Conservation (phyloP, 1,140 invertebrate species). For the Ganaspis sp. region DNA sequence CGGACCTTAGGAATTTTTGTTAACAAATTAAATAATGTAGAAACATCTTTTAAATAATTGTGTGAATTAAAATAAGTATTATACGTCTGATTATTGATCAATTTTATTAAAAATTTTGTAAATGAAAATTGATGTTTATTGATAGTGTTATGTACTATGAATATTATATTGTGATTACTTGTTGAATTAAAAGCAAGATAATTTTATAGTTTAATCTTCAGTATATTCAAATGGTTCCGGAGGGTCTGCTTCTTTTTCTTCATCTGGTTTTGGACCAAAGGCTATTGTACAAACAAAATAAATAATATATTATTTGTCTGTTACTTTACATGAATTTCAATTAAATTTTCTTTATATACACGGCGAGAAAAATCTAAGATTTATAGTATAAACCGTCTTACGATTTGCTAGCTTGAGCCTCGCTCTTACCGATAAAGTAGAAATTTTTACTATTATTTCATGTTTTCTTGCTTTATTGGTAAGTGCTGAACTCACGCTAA, state of each 20-base stretch:
- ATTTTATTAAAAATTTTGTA: constrained; percentile 15
- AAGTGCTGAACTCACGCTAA: too few species aligned
- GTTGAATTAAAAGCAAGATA: background rate
- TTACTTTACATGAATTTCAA: background rate
- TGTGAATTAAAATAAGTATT: background rate
- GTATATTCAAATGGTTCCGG: constrained; percentile 98
- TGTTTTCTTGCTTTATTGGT: too few species aligned
- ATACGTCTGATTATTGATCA: background rate
- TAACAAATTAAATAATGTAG: too few species aligned
- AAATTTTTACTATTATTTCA: too few species aligned
- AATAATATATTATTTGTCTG: background rate
- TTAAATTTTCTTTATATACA: background rate
- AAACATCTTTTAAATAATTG: background rate
- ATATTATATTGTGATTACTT: background rate
- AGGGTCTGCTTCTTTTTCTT: constrained; percentile 97
- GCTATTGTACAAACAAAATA: constrained; percentile 78
- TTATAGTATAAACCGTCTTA: too few species aligned
- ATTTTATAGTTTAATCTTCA: constrained; percentile 82
- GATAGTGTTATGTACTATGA: background rate
- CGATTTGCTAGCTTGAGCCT: too few species aligned
- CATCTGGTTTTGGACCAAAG: constrained; percentile 94
- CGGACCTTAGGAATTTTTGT: too few species aligned
- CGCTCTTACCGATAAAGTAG: too few species aligned
- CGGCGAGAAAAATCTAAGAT: too few species aligned
- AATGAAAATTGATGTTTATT: background rate